phyloP scores from a whole-genome alignment of 2,113 vertebrate genomes.

The Ptyas mucosa region DNA sequence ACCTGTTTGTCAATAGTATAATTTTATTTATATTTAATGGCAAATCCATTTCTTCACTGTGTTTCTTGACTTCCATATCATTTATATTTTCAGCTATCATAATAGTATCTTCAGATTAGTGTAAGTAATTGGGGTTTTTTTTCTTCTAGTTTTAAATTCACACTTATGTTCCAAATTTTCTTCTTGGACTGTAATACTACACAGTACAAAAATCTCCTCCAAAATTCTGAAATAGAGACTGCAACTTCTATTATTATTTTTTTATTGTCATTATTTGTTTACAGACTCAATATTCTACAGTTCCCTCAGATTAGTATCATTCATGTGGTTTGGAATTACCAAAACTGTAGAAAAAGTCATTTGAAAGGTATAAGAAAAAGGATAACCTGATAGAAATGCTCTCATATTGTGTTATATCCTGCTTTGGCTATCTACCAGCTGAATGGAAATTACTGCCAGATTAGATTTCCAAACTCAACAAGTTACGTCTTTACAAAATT shows the following conservation, averaged over 20 bases:
- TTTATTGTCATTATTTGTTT: not conserved
- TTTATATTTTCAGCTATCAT: not conserved
- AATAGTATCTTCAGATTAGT: not conserved
- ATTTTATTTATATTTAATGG: not conserved
- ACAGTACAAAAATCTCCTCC: not conserved
- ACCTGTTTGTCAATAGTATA: not conserved
- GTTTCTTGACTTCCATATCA: not conserved
- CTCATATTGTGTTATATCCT: not conserved
- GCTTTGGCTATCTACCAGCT: not conserved
- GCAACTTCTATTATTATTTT: not conserved
- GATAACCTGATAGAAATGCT: not conserved
- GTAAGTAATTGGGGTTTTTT: not conserved
- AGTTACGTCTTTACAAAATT: not conserved
- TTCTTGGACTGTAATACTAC: not conserved
- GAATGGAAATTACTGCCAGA: not conserved
- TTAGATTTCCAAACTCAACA: not conserved
- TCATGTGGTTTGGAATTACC: not conserved
- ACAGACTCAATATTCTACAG: not conserved
- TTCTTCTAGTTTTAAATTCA: not conserved
- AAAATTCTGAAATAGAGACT: not conserved
- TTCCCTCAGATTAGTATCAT: not conserved
- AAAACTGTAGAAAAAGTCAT: not conserved
- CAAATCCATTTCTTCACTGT: not conserved
- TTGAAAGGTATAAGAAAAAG: not conserved
- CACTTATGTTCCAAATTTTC: not conserved